Evolutionary conservation across 1,140 invertebrate species (phyloP), one percentile per base, ranked within the genome.

Genomic region (Adelges cooleyi): DNA sequence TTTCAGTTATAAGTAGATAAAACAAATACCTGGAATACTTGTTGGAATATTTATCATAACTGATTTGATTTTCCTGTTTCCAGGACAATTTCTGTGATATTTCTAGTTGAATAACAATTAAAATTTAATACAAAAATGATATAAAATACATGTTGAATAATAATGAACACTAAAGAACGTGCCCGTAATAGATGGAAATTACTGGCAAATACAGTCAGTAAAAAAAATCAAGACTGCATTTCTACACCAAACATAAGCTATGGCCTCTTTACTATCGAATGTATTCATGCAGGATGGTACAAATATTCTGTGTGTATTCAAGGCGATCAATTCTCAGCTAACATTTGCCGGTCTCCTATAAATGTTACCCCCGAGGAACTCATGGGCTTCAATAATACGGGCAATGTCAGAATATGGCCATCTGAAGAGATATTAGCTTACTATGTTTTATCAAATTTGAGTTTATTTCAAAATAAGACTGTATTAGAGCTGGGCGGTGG

Each of bases 341-440:
- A 80, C 44, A 78, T 85, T 20, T 77, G 80, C 10, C 81, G 82
- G 62, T 74, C 83, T 56, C 78, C 78, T 66, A 78, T 81, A 20
- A 80, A 74, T 20, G 81, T 85, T 69, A 85, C 84, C 0, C 82
- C 84, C 3, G 81, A 79, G 69, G 83, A 86, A 70, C 75, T 92
- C 22, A 84, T 85, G 73, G 89, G 89, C 1, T 92, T 91, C 75
- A 91, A 93, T 73, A 92, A 92, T 70, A 93, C 90, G 1, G 90
- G 90, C n/a, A 92, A 92, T 75, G 82, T 92, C 3, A 90, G 89
- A 76, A 83, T 92, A 2, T 93, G 90, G 90, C 89, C 89, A 10
- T 90, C 89, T 4, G 90, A 92, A 75, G 89, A 92, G 75, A 85
- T 90, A 9, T 73, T 93, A 25, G 81, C 86, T 2, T 85, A 86